These are phyloP conservation scores for Drosophila kuntzei DNA, from an alignment of 2,888 invertebrate species.

Conservation along the genomic window DNA sequence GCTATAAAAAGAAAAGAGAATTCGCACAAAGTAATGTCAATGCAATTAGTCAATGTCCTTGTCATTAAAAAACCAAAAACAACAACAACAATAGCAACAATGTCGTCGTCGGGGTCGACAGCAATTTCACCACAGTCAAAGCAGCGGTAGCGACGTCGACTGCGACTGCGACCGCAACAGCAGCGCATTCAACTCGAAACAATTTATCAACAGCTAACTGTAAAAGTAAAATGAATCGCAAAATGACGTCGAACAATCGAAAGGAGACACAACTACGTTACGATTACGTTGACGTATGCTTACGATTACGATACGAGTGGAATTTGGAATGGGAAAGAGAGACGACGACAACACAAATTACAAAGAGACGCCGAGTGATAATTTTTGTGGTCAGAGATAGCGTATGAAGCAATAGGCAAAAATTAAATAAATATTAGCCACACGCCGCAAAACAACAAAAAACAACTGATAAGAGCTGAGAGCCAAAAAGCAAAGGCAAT, in stretches of 20 bases:
- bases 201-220: constrained; percentile 59
- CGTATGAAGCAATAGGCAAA: constrained; percentile 34
- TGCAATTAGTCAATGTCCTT: constrained; percentile 82
- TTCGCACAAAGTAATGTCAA: constrained; percentile 77
- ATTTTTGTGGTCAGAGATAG: constrained; percentile 68
- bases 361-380: constrained; percentile 34
- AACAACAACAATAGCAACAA: constrained; percentile 19
- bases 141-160: constrained; percentile 16
- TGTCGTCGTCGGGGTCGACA: constrained; percentile 40
- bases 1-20: constrained; percentile 71
- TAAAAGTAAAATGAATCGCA: constrained; percentile 57
- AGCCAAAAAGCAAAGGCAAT: constrained; percentile 21
- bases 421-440: constrained; percentile 66
- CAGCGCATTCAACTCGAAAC: constrained; percentile 31
- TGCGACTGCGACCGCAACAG: background rate
- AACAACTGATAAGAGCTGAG: constrained; percentile 60
- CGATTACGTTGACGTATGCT: constrained; percentile 29
- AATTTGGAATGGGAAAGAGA: constrained; percentile 53
- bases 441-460: constrained; percentile 54
- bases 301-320: constrained; percentile 33
- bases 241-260: constrained; percentile 60
- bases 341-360: constrained; percentile 24
- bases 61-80: constrained; percentile 60
- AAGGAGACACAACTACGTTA: constrained; percentile 27
- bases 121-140: constrained; percentile 52